A percentile compares a stretch with the other conserved stretches of the same genome.
Conservation (phyloP, 2,797 vertebrate genomes). For the Scolopax bukidnonensis region DNA sequence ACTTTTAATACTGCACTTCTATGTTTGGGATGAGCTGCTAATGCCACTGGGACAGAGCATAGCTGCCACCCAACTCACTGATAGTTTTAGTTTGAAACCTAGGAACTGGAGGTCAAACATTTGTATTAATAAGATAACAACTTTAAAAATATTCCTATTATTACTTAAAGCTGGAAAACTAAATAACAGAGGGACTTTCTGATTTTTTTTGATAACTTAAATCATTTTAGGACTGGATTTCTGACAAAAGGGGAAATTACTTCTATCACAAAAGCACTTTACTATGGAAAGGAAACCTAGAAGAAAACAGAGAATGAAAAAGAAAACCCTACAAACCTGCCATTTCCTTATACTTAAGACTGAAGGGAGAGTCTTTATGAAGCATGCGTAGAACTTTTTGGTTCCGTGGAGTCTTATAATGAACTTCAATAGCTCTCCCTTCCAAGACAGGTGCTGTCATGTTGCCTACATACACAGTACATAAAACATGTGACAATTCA, state of each 20-base stretch:
- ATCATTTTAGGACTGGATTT: not conserved
- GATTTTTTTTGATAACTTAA: not conserved
- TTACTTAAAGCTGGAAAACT: not conserved
- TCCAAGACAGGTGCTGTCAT: not conserved
- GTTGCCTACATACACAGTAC: not conserved
- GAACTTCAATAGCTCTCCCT: not conserved
- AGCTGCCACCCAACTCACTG: not conserved
- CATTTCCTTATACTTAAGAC: not conserved
- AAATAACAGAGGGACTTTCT: not conserved
- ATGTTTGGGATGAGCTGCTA: not conserved
- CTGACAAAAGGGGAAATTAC: not conserved
- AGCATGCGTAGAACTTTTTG: not conserved
- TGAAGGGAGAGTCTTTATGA: not conserved
- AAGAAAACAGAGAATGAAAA: not conserved
- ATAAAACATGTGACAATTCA: not conserved
- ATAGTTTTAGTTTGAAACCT: not conserved
- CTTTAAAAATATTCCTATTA: not conserved
- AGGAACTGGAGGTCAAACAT: not conserved
- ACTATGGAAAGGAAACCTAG: not conserved
- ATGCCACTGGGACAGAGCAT: not conserved
- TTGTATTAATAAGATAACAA: not conserved
- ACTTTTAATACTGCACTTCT: not conserved
- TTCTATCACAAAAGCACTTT: not conserved
- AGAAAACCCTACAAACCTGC: fast-evolving
- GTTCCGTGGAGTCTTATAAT: not conserved